Percentiles rank a stretch among this genome's conserved stretches.
Conservation (phyloP, 2,113 vertebrate species). For the Xenus cinereus region DNA sequence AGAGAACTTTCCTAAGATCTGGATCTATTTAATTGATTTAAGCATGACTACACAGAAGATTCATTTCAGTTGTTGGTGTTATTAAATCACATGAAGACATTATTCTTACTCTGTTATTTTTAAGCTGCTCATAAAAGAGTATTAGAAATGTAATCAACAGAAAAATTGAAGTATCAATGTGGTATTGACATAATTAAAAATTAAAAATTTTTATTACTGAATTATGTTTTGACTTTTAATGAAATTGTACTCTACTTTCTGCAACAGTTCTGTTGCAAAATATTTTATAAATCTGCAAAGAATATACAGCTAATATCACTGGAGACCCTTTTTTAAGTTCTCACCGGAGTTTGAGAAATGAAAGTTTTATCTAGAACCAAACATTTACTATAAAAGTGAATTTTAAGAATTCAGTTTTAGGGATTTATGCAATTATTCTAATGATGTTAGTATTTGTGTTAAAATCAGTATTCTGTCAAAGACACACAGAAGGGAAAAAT, state of each 20-base stretch:
- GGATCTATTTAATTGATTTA: slow-evolving; percentile 54
- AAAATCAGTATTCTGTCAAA: background rate
- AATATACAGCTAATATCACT: background rate
- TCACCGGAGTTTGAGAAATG: background rate
- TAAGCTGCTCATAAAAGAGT: background rate
- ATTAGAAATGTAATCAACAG: slow-evolving; percentile 10
- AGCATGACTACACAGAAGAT: background rate
- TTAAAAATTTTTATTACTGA: background rate
- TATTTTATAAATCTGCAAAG: background rate
- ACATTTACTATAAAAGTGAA: background rate
- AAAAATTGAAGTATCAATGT: background rate
- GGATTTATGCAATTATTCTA: background rate
- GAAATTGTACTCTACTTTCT: background rate
- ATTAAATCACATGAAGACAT: background rate
- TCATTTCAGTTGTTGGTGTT: background rate
- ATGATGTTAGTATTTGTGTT: background rate
- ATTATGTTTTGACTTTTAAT: background rate
- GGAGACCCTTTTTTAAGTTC: background rate
- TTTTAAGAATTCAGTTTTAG: background rate
- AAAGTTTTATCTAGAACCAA: background rate
- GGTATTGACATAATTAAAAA: slow-evolving; percentile 4
- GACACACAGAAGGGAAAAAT: background rate
- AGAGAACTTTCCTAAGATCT: slow-evolving; percentile 19
- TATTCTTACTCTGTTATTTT: background rate
- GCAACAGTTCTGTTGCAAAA: background rate